Evolutionary conservation across 2,113 vertebrate genomes (phyloP).

Genomic region (Taurulus bubalis): DNA sequence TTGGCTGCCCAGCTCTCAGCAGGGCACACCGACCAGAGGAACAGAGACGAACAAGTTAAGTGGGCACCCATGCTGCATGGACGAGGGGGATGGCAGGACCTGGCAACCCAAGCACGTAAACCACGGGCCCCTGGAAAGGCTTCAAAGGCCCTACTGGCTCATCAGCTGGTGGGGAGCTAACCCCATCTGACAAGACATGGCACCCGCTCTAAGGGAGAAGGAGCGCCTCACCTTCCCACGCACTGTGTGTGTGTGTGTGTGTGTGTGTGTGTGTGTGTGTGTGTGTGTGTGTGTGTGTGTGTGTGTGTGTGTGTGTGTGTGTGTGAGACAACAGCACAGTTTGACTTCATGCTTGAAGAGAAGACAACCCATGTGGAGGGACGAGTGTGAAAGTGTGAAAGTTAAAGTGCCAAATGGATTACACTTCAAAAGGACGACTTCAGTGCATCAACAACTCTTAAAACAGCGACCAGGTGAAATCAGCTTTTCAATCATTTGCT

Average conservation of each 20-base stretch:
- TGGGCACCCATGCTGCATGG: conserved; percentile 75
- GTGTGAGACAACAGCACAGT: conserved; percentile 26
- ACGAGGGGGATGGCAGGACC: conserved; percentile 74
- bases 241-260: conserved; percentile 9
- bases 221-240: conserved; percentile 47
- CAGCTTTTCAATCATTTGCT: conserved; percentile 41
- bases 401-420: conserved; percentile 34
- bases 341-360: conserved; percentile 29
- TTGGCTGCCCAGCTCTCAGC: conserved; percentile 32
- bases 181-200: conserved; percentile 79
- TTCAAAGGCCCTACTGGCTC: conserved; percentile 75
- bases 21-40: conserved; percentile 45
- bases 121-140: conserved; percentile 66
- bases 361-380: conserved; percentile 28
- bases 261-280: conserved; percentile 1
- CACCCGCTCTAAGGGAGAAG: conserved; percentile 57
- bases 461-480: conserved; percentile 41
- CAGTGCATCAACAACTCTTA: conserved; percentile 1
- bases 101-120: conserved; percentile 74
- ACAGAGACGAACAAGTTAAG: conserved; percentile 60
- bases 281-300: conserved; percentile 14
- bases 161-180: conserved; percentile 68
- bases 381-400: conserved; percentile 36
- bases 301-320: neutral
- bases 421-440: neutral